Base-by-base conservation (phyloP, 1,140 invertebrate genomes). In the Nymphalis io region DNA sequence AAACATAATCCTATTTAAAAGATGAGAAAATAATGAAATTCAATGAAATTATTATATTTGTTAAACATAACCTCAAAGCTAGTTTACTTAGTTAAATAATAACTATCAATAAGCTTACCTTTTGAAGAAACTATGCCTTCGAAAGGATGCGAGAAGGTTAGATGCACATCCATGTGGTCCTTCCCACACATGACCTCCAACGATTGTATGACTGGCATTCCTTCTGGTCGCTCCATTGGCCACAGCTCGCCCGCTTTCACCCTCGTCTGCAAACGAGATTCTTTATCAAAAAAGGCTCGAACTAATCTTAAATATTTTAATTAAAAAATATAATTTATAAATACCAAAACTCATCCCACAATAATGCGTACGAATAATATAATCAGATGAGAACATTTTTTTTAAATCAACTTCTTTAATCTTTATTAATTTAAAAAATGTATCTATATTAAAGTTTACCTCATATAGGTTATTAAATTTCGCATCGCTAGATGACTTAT, bases 81-180 rank as follows among this genome's bases (percentile, higher is more conserved):
- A 33, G 1, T 33, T 33, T 2, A 8, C 6, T 8, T 27, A 33
- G 27, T 1, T 8, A 33, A 8, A 60, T 8, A 18, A 18, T n/a
- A 38, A 21, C 33, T 27, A 5, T 2, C 2, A 3, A 5, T 3
- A 27, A 39, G 15, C 70, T 88, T 83, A 93, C 93, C 96, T 93
- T 98, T 98, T 10, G 97, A 98, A 60, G 97, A 98, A 4, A 98
- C 96, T 75, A 98, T 96, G n/a, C 97, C 97, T 84, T 98, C 96
- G 88, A 98, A 98, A 10, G 97, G 96, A 76, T 96, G 95, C 53
- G 96, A 97, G 86, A 98, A 98, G 57, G 96, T 96, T 53, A 98
- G 93, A 81, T 98, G 96, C 0, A 98, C 97, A 82, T 98, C 97
- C 96, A 98, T 98, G 84, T 98, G 96, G 81, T 97, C 96, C 88